These are phyloP conservation scores for Chrysopa pallens DNA, from an alignment of 1,140 invertebrate species.

Conservation along the genomic window DNA sequence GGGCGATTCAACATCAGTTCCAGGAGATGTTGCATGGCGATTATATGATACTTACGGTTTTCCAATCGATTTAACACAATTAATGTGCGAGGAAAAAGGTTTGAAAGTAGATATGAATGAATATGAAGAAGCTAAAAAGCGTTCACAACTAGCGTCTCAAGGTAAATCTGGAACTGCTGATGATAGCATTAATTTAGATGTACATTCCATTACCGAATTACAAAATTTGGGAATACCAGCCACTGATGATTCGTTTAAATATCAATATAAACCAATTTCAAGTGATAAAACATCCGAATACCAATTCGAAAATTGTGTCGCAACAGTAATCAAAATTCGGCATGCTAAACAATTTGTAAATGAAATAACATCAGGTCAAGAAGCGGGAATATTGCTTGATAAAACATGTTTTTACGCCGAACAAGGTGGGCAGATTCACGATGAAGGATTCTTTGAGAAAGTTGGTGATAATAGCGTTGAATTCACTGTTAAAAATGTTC, in stretches of 20 bases:
- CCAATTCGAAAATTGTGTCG: slow-evolving; percentile 42
- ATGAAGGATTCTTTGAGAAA: slow-evolving; percentile 90
- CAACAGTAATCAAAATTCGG: slow-evolving; percentile 51
- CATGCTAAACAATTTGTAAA: slow-evolving; percentile 75
- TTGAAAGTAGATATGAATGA: slow-evolving; percentile 68
- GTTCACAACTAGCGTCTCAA: slow-evolving; percentile 78
- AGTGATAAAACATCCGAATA: slow-evolving; percentile 48
- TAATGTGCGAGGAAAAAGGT: slow-evolving; percentile 95
- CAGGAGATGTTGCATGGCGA: slow-evolving; percentile 92
- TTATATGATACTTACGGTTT: slow-evolving; percentile 99
- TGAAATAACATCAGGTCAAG: slow-evolving; percentile 61
- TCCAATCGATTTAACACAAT: slow-evolving; percentile 88
- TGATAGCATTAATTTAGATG: slow-evolving; percentile 77
- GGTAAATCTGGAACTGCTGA: slow-evolving; percentile 56
- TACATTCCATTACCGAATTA: slow-evolving; percentile 87
- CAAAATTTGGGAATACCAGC: slow-evolving; percentile 56
- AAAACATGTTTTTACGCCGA: slow-evolving; percentile 93
- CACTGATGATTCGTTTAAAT: slow-evolving; percentile 87
- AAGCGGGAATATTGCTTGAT: slow-evolving; percentile 87
- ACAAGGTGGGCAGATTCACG: slow-evolving; percentile 96
- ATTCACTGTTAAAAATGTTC: slow-evolving; percentile 86
- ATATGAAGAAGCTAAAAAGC: slow-evolving; percentile 86
- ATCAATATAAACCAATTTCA: slow-evolving; percentile 59
- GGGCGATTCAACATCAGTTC: slow-evolving; percentile 40
- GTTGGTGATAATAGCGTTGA: slow-evolving; percentile 71